Evolutionary conservation across 2,888 invertebrate species (phyloP).

Genomic region (Lutraria lutraria): DNA sequence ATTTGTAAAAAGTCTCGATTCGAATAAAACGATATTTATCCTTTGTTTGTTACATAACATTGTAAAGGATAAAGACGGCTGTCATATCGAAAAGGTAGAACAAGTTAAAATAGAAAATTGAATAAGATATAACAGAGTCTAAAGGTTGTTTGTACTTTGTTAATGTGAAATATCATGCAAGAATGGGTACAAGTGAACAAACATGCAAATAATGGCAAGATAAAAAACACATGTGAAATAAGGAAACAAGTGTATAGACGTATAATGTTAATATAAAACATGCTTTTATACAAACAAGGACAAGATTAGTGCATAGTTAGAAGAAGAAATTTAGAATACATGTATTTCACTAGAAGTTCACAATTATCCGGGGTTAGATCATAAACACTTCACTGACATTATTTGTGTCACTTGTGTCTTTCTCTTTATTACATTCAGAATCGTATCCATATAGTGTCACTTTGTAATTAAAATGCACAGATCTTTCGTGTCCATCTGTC

Average conservation of each 20-base stretch:
- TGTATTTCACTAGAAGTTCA: neutral
- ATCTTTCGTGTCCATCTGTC: slow-evolving; percentile 54
- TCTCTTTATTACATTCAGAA: slow-evolving; percentile 38
- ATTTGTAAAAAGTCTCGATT: neutral
- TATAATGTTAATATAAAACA: neutral
- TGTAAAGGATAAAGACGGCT: neutral
- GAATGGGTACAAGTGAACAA: slow-evolving; percentile 23
- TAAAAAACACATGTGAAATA: neutral
- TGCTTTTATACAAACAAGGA: neutral
- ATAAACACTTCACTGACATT: slow-evolving; percentile 10
- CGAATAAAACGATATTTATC: neutral
- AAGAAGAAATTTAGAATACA: neutral
- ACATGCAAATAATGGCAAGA: slow-evolving; percentile 14
- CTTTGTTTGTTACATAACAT: neutral
- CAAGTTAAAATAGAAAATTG: neutral
- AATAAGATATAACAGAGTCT: neutral
- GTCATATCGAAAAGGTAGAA: neutral
- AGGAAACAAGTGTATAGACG: neutral
- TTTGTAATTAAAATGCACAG: slow-evolving; percentile 67
- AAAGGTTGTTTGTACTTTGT: neutral
- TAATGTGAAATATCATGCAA: slow-evolving; percentile 26
- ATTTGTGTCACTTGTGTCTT: neutral
- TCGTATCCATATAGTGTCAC: slow-evolving; percentile 57
- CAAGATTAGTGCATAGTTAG: neutral
- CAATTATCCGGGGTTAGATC: slow-evolving; percentile 2